These are phyloP conservation scores for Eurystomus gularis DNA, from an alignment of 2,113 vertebrate genomes.

Conservation along the genomic window DNA sequence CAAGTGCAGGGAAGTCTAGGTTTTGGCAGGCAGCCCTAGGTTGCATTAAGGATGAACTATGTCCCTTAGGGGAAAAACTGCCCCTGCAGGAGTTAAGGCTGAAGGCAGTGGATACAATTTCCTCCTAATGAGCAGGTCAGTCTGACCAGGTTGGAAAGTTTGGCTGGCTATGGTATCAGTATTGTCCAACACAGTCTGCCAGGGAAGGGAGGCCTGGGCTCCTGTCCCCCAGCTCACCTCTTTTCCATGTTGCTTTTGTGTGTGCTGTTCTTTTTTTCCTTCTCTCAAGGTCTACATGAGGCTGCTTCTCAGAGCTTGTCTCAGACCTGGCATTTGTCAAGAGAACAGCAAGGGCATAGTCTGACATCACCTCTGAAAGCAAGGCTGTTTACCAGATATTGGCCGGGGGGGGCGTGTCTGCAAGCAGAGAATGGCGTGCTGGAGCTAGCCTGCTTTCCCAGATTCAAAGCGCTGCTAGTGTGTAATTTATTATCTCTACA, in stretches of 20 bases:
- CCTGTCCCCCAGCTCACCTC: not conserved
- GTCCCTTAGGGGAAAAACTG: not conserved
- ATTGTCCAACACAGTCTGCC: not conserved
- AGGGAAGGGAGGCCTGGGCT: not conserved
- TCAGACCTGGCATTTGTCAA: slow-evolving; percentile 1
- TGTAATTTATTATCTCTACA: slow-evolving; percentile 52
- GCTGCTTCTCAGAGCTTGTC: not conserved
- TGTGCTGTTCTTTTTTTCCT: not conserved
- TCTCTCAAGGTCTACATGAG: not conserved
- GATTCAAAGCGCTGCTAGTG: not conserved
- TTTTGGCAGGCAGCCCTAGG: not conserved
- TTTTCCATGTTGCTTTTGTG: not conserved
- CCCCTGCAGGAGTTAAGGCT: not conserved
- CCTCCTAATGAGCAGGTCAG: not conserved
- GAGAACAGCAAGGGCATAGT: not conserved
- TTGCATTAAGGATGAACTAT: not conserved
- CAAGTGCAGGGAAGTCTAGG: not conserved
- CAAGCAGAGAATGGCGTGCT: not conserved
- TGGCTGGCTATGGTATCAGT: not conserved
- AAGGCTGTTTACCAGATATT: not conserved
- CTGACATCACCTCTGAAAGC: slow-evolving; percentile 23
- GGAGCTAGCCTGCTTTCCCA: not conserved
- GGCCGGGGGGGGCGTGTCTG: not conserved
- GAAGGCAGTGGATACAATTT: not conserved
- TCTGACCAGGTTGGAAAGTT: not conserved